Conservation (phyloP, 53 echinoderm and acorn worm species). For the Luidia sarsii region DNA sequence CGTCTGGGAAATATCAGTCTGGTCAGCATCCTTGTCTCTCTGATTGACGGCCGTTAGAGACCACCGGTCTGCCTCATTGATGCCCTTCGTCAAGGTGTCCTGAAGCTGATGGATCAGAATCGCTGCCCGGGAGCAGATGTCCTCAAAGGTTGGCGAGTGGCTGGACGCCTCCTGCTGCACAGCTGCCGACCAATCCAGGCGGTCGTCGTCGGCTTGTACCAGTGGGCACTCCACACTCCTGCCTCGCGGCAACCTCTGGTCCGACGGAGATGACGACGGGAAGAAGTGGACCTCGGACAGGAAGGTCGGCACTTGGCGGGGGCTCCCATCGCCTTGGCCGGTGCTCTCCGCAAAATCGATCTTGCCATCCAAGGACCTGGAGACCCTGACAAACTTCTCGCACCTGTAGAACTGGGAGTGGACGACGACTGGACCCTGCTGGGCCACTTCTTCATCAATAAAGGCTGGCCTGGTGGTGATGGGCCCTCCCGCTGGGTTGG, state of each 20-base stretch:
- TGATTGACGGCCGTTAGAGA: neutral
- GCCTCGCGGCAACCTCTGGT: neutral
- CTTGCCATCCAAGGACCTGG: conserved; percentile 11
- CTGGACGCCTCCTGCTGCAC: neutral
- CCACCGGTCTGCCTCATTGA: neutral
- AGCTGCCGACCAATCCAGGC: no score
- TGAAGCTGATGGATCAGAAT: conserved; percentile 70
- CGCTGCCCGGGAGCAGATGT: conserved; percentile 79
- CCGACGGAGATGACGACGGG: neutral
- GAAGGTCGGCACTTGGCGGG: conserved; percentile 5
- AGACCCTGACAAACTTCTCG: conserved; percentile 16
- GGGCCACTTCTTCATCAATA: no score
- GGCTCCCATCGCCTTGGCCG: neutral
- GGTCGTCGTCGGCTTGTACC: no score
- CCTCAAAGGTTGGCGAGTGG: conserved; percentile 72
- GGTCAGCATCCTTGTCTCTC: neutral
- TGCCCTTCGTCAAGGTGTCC: neutral
- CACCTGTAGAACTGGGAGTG: conserved; percentile 32
- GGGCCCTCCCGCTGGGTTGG: no score
- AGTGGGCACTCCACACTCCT: conserved; percentile 27
- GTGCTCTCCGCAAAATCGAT: neutral
- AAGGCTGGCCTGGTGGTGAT: no score
- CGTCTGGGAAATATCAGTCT: neutral
- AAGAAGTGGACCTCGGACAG: conserved; percentile 26
- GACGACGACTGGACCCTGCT: conserved; percentile 9